phyloP scores from a whole-genome alignment of 2,888 invertebrate genomes.

The Drosophila maculinotata region DNA sequence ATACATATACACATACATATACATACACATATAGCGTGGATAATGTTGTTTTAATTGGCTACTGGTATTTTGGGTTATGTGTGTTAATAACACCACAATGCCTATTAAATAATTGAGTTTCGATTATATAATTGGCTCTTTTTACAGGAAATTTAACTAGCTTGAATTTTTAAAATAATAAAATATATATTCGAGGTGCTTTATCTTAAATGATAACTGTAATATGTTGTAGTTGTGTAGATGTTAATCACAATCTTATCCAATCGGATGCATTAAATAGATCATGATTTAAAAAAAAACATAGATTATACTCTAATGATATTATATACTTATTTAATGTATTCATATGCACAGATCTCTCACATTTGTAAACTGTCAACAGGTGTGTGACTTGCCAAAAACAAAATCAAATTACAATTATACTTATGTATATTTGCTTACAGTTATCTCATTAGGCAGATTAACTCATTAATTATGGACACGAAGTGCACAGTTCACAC shows the following conservation, averaged over 20 bases:
- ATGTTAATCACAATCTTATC: too few relatives aligned
- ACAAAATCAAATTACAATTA: slow-evolving; percentile 10
- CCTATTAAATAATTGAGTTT: slow-evolving; percentile 25
- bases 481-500: slow-evolving; percentile 44
- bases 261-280: too few relatives aligned
- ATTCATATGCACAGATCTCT: neutral
- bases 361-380: slow-evolving; percentile 1
- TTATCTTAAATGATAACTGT: neutral
- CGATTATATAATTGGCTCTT: slow-evolving; percentile 37
- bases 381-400: slow-evolving; percentile 9
- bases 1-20: neutral
- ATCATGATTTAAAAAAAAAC: too few relatives aligned
- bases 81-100: slow-evolving; percentile 38
- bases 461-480: slow-evolving; percentile 30
- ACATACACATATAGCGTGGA: slow-evolving; percentile 41
- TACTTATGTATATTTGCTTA: neutral
- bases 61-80: slow-evolving; percentile 40
- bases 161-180: neutral
- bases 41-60: slow-evolving; percentile 72
- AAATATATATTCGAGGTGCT: neutral
- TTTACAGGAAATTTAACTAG: slow-evolving; percentile 10
- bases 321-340: neutral
- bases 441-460: slow-evolving; percentile 36
- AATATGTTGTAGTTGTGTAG: too few relatives aligned
- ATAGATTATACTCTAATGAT: neutral